Conservation (phyloP, 2,888 invertebrate genomes). For the Lysandra coridon region DNA sequence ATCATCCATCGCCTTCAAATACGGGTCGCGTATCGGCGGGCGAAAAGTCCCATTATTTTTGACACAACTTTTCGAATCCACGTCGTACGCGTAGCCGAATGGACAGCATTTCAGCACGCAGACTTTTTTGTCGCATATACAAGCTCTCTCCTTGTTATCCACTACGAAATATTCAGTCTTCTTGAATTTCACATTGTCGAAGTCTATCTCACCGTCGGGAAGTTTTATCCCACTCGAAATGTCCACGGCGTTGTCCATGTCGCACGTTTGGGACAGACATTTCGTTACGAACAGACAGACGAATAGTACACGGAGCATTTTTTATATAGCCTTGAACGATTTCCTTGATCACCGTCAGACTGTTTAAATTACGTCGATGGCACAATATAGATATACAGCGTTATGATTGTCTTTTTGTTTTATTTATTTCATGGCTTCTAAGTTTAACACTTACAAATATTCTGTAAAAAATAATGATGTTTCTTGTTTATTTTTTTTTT, state of each 20-base stretch:
- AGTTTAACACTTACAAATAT: not conserved
- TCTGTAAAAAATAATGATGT: not conserved
- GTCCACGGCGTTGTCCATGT: conserved; percentile 46
- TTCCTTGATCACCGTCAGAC: conserved; percentile 21
- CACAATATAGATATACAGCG: no score
- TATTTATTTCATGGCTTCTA: not conserved
- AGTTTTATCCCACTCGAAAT: conserved; percentile 49
- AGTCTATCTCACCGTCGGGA: conserved; percentile 46
- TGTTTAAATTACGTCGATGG: conserved; percentile 20
- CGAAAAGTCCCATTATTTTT: conserved; percentile 46
- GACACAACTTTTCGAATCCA: conserved; percentile 46
- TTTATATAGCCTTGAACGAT: conserved; percentile 2
- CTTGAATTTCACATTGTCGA: conserved; percentile 48
- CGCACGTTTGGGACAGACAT: conserved; percentile 30
- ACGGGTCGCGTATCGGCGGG: conserved; percentile 52
- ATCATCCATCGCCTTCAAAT: conserved; percentile 41
- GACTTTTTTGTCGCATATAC: conserved; percentile 50
- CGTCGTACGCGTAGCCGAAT: conserved; percentile 49
- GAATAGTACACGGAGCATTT: conserved; percentile 1
- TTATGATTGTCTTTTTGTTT: not conserved
- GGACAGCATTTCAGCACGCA: conserved; percentile 63
- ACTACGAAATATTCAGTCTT: conserved; percentile 51
- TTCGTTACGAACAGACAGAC: not conserved
- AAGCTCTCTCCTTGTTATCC: conserved; percentile 46
- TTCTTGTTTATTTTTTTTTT: not conserved